Percentiles rank a stretch among this genome's conserved stretches.
Conservation (phyloP, 1,140 invertebrate species). For the Capitella teleta region DNA sequence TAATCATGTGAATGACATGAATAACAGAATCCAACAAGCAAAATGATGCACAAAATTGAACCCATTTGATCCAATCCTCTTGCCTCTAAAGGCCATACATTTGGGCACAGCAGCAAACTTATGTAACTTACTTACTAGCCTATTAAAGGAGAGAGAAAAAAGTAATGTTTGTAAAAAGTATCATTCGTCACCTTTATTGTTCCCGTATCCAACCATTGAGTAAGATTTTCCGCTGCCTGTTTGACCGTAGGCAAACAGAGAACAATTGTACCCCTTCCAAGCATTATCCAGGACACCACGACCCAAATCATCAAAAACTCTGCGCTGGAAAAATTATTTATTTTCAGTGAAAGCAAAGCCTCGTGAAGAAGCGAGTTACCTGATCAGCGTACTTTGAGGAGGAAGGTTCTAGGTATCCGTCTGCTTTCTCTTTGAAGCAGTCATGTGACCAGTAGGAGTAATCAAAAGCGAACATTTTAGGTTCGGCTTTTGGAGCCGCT, state of each 20-base stretch:
- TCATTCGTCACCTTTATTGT: slow-evolving; percentile 41
- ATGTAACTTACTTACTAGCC: no score
- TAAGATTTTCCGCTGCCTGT: slow-evolving; percentile 55
- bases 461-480: slow-evolving; percentile 48
- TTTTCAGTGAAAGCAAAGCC: no score
- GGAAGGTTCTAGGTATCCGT: slow-evolving; percentile 42
- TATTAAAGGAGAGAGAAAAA: no score
- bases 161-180: no score
- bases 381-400: slow-evolving; percentile 40
- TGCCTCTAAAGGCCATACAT: no score
- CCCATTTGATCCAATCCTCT: no score
- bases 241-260: slow-evolving; percentile 55
- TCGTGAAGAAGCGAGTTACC: no score
- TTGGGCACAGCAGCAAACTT: no score
- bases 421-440: slow-evolving; percentile 41
- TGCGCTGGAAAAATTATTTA: slow-evolving; percentile 10
- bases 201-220: slow-evolving; percentile 57
- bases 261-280: slow-evolving; percentile 53
- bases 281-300: slow-evolving; percentile 49
- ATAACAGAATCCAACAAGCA: no score
- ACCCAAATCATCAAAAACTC: slow-evolving; percentile 51
- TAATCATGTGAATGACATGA: no score
- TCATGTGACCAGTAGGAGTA: slow-evolving; percentile 51
- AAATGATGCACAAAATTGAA: no score
- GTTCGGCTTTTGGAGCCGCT: slow-evolving; percentile 35